Evolutionary conservation across 2,113 vertebrate species (phyloP).

Genomic region (Bubo scandiacus): DNA sequence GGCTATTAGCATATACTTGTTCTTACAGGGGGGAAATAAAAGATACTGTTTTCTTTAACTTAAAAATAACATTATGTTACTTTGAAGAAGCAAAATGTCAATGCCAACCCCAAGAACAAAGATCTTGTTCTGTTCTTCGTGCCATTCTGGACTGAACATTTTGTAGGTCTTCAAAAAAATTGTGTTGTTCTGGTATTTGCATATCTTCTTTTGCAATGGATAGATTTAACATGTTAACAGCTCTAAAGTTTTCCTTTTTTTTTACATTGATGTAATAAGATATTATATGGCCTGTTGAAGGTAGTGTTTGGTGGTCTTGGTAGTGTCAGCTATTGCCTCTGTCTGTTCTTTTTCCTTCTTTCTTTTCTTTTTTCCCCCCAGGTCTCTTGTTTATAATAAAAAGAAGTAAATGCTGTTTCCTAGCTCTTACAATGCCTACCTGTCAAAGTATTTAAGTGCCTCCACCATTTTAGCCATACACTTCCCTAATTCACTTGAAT

Average conservation of each 20-base stretch:
- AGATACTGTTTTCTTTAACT: background rate
- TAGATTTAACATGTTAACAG: background rate
- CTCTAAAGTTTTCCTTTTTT: background rate
- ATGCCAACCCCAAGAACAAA: background rate
- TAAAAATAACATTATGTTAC: background rate
- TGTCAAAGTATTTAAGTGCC: background rate
- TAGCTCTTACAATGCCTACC: background rate
- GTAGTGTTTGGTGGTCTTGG: background rate
- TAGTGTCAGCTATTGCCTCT: background rate
- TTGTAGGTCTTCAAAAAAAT: background rate
- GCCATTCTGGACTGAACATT: background rate
- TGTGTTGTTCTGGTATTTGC: background rate
- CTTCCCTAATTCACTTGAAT: background rate
- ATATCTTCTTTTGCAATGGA: background rate
- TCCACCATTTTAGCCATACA: background rate
- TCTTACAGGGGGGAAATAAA: background rate
- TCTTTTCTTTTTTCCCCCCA: fast-evolving
- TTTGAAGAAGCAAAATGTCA: background rate
- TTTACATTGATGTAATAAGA: background rate
- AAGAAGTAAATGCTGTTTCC: background rate
- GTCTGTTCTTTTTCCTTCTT: background rate
- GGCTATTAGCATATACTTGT: background rate
- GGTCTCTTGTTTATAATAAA: background rate
- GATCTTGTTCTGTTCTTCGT: background rate
- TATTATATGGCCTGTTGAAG: background rate